Evolutionary conservation across 2,797 vertebrate genomes (phyloP).

Genomic region (Anisognathus igniventris): DNA sequence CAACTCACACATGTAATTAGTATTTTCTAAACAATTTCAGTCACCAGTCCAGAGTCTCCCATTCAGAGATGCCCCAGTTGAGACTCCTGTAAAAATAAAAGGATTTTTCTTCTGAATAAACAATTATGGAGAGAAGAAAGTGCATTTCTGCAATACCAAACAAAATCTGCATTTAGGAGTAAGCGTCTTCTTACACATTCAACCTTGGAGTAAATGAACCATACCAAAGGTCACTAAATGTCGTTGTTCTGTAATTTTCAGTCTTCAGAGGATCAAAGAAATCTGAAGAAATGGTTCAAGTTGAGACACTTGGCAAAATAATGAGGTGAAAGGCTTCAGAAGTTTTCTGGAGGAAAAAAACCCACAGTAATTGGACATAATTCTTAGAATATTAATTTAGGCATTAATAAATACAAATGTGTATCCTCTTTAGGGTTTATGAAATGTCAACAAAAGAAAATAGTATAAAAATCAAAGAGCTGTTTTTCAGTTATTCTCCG

Average conservation of each 20-base stretch:
- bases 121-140: not conserved
- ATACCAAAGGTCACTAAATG: not conserved
- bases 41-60: not conserved
- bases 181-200: not conserved
- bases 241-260: not conserved
- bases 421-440: not conserved
- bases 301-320: not conserved
- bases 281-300: not conserved
- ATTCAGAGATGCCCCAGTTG: not conserved
- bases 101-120: not conserved
- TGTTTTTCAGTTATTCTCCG: not conserved
- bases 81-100: not conserved
- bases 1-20: fast-evolving
- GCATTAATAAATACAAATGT: not conserved
- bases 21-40: not conserved
- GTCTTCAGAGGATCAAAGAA: not conserved
- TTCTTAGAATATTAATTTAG: not conserved
- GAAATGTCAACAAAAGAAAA: not conserved
- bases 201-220: not conserved
- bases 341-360: not conserved
- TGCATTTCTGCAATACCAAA: not conserved
- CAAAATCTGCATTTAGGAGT: not conserved
- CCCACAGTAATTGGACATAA: not conserved
- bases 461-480: not conserved
- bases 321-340: not conserved